Conservation (phyloP, 1,140 invertebrate species). For the Odontomachus brunneus region DNA sequence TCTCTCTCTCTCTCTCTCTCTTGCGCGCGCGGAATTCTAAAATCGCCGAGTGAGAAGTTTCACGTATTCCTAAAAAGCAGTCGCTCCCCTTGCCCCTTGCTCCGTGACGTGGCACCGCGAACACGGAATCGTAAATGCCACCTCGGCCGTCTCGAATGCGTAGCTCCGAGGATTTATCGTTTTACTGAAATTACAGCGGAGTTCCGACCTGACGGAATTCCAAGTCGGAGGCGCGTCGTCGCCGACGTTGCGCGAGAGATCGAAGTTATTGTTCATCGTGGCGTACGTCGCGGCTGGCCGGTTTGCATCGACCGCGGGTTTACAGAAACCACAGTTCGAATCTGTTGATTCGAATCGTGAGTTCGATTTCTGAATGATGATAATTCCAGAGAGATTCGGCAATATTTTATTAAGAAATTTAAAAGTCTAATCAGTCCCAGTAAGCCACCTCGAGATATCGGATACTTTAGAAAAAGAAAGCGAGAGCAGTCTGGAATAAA, state of each 20-base stretch:
- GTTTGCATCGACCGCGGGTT: not conserved
- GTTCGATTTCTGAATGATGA: too few relatives aligned
- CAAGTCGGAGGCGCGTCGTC: not conserved
- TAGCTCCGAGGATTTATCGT: constrained; percentile 55
- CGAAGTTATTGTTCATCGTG: constrained; percentile 9
- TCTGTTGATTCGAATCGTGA: too few relatives aligned
- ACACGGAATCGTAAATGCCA: constrained; percentile 31
- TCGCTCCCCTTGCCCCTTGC: constrained; percentile 13
- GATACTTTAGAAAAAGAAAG: too few relatives aligned
- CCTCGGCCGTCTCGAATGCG: constrained; percentile 8
- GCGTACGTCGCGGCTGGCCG: not conserved
- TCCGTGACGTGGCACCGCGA: not conserved
- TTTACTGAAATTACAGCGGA: constrained; percentile 3
- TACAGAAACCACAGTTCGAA: too few relatives aligned
- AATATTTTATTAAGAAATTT: too few relatives aligned
- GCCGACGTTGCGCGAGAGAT: not conserved
- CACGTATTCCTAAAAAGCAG: constrained; percentile 33
- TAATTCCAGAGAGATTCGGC: too few relatives aligned
- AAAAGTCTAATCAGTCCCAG: too few relatives aligned
- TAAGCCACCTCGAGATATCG: too few relatives aligned
- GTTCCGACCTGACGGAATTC: constrained; percentile 4
- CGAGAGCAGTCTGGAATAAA: too few relatives aligned
- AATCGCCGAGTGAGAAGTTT: not conserved
- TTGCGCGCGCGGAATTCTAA: not conserved
- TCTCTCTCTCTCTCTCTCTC: not conserved